Percentiles rank a stretch among this genome's conserved stretches.
These are phyloP conservation scores for Sesia bembeciformis DNA, from an alignment of 2,888 invertebrate species.

Conservation along the genomic window DNA sequence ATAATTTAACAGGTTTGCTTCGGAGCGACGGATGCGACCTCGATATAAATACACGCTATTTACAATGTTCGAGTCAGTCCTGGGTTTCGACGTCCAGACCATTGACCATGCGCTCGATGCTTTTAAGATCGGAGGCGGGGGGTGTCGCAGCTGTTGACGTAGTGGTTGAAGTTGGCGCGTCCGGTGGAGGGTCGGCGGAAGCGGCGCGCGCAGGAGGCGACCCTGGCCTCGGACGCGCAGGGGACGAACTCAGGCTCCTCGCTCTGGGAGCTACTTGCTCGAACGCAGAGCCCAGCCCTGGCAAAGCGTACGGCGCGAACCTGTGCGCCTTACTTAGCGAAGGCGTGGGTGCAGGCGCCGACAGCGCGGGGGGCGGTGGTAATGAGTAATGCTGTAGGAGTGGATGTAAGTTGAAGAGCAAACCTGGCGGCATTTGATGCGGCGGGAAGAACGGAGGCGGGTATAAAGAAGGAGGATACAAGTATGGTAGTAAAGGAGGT, in stretches of 20 bases:
- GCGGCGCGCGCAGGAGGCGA: constrained; percentile 67
- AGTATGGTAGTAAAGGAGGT: constrained; percentile 93
- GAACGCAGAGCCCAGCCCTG: constrained; percentile 87
- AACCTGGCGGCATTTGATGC: constrained; percentile 85
- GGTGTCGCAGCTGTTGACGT: constrained; percentile 69
- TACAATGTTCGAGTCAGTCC: constrained; percentile 63
- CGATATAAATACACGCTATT: constrained; percentile 67
- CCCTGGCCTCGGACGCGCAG: constrained; percentile 55
- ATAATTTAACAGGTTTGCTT: constrained; percentile 5
- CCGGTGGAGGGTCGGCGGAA: constrained; percentile 68
- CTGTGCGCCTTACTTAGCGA: constrained; percentile 79
- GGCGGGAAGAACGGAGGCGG: constrained; percentile 84
- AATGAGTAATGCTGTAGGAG: constrained; percentile 91
- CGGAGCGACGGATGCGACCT: constrained; percentile 21
- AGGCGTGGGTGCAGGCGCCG: constrained; percentile 78
- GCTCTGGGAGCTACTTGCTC: constrained; percentile 90
- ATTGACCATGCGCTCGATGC: constrained; percentile 98
- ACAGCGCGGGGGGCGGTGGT: constrained; percentile 78
- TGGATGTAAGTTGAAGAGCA: constrained; percentile 91
- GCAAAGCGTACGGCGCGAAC: constrained; percentile 92
- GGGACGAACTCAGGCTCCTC: constrained; percentile 77
- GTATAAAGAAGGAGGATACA: constrained; percentile 92
- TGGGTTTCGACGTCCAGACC: constrained; percentile 90
- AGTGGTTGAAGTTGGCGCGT: constrained; percentile 69
- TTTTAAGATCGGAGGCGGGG: constrained; percentile 89